Base-by-base conservation (phyloP, 2,888 invertebrate species). In the Polymixis flavicincta region DNA sequence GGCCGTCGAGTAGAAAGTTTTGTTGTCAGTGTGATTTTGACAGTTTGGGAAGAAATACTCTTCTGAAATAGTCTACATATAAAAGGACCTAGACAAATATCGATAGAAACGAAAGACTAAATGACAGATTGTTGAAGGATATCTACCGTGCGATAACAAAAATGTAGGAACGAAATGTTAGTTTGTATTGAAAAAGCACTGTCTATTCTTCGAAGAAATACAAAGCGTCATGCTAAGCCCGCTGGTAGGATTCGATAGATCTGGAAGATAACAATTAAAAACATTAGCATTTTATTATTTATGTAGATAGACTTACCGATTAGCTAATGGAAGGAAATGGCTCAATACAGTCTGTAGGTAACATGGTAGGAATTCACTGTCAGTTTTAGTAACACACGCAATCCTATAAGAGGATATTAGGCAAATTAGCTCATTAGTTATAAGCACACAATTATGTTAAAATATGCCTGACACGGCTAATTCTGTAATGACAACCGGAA, bases 351-450 rank as follows among this genome's bases (percentile, higher is more conserved):
- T n/a, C 22, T 17, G 48, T 42, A 42, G 37, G 48, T 60, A 68
- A 71, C n/a, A 73, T 61, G 48, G 14, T 61, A 50, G 59, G 67
- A 80, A 83, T 83, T 55, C 25, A 59, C 67, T 60, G 60, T 67
- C 60, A 60, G 37, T 80, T 71, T 32, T 68, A 9, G 42, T 55
- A 83, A 70, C 50, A 71, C 57, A 55, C 67, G 70, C 57, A 59
- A 42, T 28, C 8, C 50, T 37, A 19, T 68, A 37, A 71, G 64
- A 80, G 84, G 76, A 83, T 71, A 76, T 83, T 83, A 71, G 28
- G 84, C 42, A 83, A 83, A 78, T 73, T 76, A 55, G 22, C 59
- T 73, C 57, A 69, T 83, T 80, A 83, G 70, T 80, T 72, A 68
- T 32, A 76, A 52, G 42, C 28, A 68, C 37, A 42, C 57, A 80